A percentile compares a stretch with the other conserved stretches of the same genome.
Conservation (phyloP, 2,888 invertebrate species). For the Xanthia icteritia region DNA sequence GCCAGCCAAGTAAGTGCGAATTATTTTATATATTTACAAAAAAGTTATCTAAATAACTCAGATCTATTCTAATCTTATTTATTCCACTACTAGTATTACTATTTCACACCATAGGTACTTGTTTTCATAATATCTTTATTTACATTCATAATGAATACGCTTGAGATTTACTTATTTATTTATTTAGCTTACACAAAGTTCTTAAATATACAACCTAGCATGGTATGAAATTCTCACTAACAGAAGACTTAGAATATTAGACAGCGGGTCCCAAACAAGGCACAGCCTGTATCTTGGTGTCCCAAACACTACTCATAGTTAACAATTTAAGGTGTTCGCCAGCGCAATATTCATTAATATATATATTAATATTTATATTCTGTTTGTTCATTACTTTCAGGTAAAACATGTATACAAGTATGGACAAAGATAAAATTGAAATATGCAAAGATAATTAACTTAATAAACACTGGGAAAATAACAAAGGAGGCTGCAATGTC, state of each 20-base stretch:
- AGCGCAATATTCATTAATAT: too few relatives aligned
- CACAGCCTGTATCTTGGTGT: too few relatives aligned
- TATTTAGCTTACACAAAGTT: too few relatives aligned
- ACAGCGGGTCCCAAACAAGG: too few relatives aligned
- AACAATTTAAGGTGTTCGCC: too few relatives aligned
- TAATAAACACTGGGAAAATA: conserved; percentile 33
- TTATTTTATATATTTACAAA: not conserved
- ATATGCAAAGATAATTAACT: conserved; percentile 34
- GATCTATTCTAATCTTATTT: not conserved
- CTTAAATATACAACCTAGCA: too few relatives aligned
- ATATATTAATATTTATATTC: too few relatives aligned
- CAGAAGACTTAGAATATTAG: too few relatives aligned
- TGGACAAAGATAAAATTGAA: conserved; percentile 14
- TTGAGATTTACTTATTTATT: not conserved
- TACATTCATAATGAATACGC: conserved; percentile 3
- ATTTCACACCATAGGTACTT: too few relatives aligned
- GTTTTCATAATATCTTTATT: not conserved
- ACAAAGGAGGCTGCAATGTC: not conserved
- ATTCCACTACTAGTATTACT: too few relatives aligned
- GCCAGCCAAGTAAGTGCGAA: conserved; percentile 13
- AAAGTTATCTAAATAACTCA: not conserved
- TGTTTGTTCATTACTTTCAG: conserved; percentile 36
- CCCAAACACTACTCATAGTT: too few relatives aligned
- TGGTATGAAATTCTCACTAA: too few relatives aligned
- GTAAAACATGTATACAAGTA: not conserved